phyloP scores from a whole-genome alignment of 35 echinoderm and acorn worm genomes.

The Lytechinus variegatus region DNA sequence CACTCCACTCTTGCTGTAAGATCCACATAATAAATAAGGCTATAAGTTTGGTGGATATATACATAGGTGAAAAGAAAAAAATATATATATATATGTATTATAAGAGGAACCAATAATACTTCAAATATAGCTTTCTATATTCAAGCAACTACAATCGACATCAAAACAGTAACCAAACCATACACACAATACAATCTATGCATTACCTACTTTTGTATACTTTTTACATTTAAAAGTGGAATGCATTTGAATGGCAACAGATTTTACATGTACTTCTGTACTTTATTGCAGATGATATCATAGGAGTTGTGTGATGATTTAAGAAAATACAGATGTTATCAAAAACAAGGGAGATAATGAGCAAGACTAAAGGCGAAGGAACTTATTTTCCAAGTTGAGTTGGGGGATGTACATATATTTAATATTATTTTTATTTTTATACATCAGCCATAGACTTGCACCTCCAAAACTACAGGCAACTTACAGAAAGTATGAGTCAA shows the following conservation, averaged over 20 bases:
- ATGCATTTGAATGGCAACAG: constrained; percentile 11
- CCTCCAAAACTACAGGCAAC: no score
- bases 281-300: constrained; percentile 2
- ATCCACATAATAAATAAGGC: constrained; percentile 4
- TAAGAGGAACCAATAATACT: not conserved
- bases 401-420: not conserved
- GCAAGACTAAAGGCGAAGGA: not conserved
- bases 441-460: no score
- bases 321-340: not conserved
- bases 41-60: not conserved
- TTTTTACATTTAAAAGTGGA: not conserved
- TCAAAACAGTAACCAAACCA: not conserved
- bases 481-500: no score
- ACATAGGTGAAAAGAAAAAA: not conserved
- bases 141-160: not conserved
- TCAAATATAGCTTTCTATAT: not conserved
- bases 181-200: not conserved
- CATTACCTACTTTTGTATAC: not conserved
- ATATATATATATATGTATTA: not conserved
- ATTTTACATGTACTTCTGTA: not conserved
- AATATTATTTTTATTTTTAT: no score
- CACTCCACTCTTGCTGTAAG: not conserved
- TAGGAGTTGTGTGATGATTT: not conserved
- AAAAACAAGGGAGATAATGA: not conserved
- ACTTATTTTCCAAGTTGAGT: not conserved